Percentiles rank a stretch among this genome's conserved stretches.
phyloP scores from a whole-genome alignment of 2,113 vertebrate species.

The Entomyzon cyanotis region DNA sequence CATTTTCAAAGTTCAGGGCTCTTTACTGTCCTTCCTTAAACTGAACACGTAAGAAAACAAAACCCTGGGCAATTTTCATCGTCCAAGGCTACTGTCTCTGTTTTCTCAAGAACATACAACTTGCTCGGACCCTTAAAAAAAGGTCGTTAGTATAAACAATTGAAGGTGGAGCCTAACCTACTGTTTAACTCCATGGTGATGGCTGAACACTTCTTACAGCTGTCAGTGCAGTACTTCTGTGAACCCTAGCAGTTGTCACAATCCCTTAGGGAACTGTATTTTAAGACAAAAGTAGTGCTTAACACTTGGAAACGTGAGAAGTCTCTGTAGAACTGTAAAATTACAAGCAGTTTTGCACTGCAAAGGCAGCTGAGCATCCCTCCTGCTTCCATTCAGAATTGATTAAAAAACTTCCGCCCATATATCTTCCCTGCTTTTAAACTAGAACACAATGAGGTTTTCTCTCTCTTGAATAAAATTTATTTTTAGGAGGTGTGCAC shows the following conservation, averaged over 20 bases:
- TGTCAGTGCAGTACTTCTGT: background rate
- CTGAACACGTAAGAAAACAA: background rate
- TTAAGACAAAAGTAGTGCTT: background rate
- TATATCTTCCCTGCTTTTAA: background rate
- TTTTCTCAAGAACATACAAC: background rate
- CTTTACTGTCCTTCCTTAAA: background rate
- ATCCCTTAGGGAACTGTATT: background rate
- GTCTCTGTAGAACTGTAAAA: background rate
- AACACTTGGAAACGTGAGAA: background rate
- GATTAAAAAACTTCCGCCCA: background rate
- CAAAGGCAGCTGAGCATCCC: background rate
- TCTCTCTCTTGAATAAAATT: background rate
- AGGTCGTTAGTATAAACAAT: background rate
- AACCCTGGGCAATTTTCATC: background rate
- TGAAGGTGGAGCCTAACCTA: background rate
- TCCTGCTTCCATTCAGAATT: background rate
- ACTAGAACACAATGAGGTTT: background rate
- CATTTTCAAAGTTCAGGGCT: background rate
- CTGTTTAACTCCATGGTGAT: background rate
- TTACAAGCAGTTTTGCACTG: background rate
- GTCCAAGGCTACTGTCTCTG: background rate
- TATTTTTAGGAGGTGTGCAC: background rate
- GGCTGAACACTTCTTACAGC: background rate
- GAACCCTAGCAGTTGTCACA: background rate
- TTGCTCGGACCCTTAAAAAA: background rate